These are phyloP conservation scores for Drosophila multiciliata DNA, from an alignment of 2,888 invertebrate species.

Conservation along the genomic window DNA sequence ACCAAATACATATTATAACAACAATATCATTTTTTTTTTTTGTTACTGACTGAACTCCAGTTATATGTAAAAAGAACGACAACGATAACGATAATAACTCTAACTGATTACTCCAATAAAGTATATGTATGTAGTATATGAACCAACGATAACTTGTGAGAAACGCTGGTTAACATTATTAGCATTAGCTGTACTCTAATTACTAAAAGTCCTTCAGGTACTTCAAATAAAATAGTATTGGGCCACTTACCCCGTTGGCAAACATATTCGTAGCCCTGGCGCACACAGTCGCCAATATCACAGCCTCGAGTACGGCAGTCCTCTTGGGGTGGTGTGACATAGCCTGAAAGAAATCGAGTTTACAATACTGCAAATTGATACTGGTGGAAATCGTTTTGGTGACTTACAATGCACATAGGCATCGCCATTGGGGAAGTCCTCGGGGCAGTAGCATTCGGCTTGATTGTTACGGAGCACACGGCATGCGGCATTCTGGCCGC, in stretches of 20 bases:
- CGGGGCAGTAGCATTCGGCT: constrained; percentile 93
- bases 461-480: constrained; percentile 88
- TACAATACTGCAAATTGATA: background rate
- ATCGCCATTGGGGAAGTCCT: constrained; percentile 92
- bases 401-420: constrained; percentile 94
- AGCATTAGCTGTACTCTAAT: constrained; percentile 60
- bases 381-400: background rate
- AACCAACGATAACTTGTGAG: constrained; percentile 55
- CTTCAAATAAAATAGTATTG: constrained; percentile 30
- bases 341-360: constrained; percentile 62
- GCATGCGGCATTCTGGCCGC: constrained; percentile 93
- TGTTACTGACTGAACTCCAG: constrained; percentile 74
- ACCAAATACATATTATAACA: constrained; percentile 65
- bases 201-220: constrained; percentile 38
- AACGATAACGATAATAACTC: constrained; percentile 62
- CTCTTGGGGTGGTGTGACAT: constrained; percentile 84
- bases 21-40: constrained; percentile 51
- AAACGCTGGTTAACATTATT: constrained; percentile 67
- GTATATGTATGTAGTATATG: constrained; percentile 23
- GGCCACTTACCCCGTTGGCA: constrained; percentile 85
- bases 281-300: constrained; percentile 93
- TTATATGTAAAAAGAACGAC: constrained; percentile 58
- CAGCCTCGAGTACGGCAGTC: constrained; percentile 95
- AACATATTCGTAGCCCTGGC: constrained; percentile 93
- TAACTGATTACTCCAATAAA: constrained; percentile 61